phyloP scores from a whole-genome alignment of 2,797 vertebrate genomes.

The Lophotriccus pileatus region DNA sequence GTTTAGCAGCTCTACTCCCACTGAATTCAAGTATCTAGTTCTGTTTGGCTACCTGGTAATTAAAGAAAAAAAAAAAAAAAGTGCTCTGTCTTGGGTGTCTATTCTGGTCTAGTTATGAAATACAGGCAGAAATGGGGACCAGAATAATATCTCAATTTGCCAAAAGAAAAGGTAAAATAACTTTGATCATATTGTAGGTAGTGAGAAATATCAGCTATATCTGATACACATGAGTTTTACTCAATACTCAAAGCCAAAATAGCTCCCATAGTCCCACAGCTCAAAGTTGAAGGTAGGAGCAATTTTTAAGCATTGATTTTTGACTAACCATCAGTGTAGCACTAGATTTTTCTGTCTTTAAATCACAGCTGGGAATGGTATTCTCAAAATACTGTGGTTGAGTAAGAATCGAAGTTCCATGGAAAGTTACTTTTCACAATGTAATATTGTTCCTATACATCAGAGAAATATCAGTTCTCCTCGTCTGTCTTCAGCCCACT shows the following conservation, averaged over 20 bases:
- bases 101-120: background rate
- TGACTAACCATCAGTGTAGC: constrained; percentile 30
- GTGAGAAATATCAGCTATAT: background rate
- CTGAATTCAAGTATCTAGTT: background rate
- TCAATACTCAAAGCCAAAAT: constrained; percentile 5
- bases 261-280: background rate
- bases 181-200: background rate
- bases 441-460: constrained; percentile 7
- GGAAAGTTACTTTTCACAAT: constrained; percentile 38
- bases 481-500: background rate
- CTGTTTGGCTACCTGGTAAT: background rate
- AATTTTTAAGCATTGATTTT: constrained; percentile 65
- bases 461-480: constrained; percentile 22
- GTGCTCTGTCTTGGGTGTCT: background rate
- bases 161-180: background rate
- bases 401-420: constrained; percentile 20
- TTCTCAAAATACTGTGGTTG: constrained; percentile 24
- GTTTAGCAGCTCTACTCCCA: background rate
- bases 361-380: constrained; percentile 51
- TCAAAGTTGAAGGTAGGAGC: constrained; percentile 27
- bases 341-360: constrained; percentile 55
- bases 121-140: background rate
- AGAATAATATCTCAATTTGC: background rate
- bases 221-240: background rate
- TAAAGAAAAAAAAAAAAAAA: background rate